Percentiles rank a stretch among this genome's conserved stretches.
Evolutionary conservation across 1,140 invertebrate species (phyloP).

Genomic region (Penaeus chinensis): DNA sequence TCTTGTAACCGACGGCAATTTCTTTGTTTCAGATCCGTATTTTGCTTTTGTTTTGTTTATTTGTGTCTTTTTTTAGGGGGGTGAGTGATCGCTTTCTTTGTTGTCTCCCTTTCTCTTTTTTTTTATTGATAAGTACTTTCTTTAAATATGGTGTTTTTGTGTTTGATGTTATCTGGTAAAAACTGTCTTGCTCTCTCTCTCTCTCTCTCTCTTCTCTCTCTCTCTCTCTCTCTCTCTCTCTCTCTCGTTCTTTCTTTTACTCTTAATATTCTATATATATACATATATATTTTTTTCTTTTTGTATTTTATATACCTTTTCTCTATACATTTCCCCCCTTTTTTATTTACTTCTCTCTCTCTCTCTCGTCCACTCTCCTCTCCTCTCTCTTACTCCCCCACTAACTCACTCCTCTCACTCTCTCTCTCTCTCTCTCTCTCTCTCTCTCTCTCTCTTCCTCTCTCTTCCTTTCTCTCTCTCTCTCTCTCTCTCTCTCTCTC

Average conservation of each 20-base stretch:
- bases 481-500: not conserved
- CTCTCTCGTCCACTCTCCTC: not conserved
- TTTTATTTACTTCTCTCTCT: not conserved
- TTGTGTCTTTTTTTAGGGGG: too few species aligned
- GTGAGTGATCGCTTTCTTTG: not conserved
- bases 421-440: slow-evolving; percentile 1
- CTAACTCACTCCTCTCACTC: not conserved
- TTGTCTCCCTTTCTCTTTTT: not conserved
- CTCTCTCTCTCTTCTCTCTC: not conserved
- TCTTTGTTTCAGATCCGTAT: too few species aligned
- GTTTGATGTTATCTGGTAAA: too few species aligned
- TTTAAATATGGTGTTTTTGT: too few species aligned
- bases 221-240: not conserved
- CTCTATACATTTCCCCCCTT: not conserved
- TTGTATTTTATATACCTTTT: not conserved
- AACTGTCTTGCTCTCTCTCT: too few species aligned
- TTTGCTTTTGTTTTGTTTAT: too few species aligned
- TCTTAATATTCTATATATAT: too few species aligned
- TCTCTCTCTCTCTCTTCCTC: not conserved
- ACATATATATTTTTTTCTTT: too few species aligned
- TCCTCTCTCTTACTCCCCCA: not conserved
- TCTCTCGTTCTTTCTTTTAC: not conserved
- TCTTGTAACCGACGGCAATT: too few species aligned
- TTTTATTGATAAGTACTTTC: not conserved
- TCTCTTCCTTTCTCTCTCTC: too few species aligned